Evolutionary conservation across 2,888 invertebrate genomes (phyloP).

Genomic region (Chalcis sispes): DNA sequence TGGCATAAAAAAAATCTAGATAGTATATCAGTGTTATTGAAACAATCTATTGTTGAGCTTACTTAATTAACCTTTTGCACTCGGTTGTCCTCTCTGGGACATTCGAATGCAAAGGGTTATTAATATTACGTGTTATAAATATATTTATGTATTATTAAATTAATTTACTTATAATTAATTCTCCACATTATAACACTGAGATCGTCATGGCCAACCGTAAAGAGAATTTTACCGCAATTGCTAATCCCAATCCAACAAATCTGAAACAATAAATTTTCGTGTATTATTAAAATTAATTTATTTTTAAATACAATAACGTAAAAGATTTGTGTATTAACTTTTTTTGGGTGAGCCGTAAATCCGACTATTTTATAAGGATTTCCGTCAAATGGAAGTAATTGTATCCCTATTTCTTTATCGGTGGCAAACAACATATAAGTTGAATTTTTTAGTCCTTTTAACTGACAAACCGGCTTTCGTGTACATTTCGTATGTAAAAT

Average conservation of each 20-base stretch:
- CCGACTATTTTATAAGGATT: constrained; percentile 84
- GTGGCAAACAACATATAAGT: constrained; percentile 81
- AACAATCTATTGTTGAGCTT: too few species aligned
- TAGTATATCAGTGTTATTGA: too few species aligned
- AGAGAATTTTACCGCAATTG: constrained; percentile 77
- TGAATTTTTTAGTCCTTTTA: not conserved
- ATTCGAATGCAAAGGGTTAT: too few species aligned
- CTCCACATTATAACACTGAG: constrained; percentile 79
- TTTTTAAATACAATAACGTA: not conserved
- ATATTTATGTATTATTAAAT: too few species aligned
- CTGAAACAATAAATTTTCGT: constrained; percentile 61
- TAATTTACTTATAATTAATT: constrained; percentile 77
- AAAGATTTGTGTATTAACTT: constrained; percentile 75
- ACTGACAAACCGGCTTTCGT: too few species aligned
- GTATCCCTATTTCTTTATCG: constrained; percentile 82
- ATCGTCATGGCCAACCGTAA: constrained; percentile 79
- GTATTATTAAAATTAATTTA: too few species aligned
- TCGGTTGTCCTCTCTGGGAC: too few species aligned
- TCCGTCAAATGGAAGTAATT: constrained; percentile 84
- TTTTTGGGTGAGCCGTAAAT: constrained; percentile 81
- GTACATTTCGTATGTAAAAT: too few species aligned
- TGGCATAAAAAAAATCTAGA: too few species aligned
- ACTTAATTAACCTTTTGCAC: too few species aligned
- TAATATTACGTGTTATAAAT: too few species aligned
- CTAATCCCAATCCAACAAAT: constrained; percentile 74